These are phyloP conservation scores for Drosophila helvetica DNA, from an alignment of 2,888 invertebrate species.

Conservation along the genomic window DNA sequence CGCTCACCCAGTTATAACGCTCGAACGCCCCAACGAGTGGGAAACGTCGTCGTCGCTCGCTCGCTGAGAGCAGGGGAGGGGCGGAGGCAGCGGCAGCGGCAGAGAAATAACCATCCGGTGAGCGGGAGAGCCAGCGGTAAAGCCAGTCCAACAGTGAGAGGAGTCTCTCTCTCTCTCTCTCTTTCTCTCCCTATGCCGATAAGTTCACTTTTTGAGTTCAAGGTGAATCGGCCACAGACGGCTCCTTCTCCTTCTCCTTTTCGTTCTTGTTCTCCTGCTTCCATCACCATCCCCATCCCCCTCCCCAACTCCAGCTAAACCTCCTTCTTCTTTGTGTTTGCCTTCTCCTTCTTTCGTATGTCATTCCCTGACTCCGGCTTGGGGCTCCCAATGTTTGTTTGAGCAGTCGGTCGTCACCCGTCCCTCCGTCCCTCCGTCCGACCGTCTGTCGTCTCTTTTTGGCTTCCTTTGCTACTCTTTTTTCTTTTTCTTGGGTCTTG, in stretches of 20 bases:
- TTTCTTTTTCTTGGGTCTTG: slow-evolving; percentile 21
- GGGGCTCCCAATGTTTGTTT: slow-evolving; percentile 27
- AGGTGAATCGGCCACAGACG: slow-evolving; percentile 66
- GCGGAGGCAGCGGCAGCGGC: slow-evolving; percentile 23
- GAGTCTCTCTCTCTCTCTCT: slow-evolving; percentile 16
- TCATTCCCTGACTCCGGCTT: slow-evolving; percentile 43
- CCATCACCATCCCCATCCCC: too few species aligned
- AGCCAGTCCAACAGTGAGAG: slow-evolving; percentile 14
- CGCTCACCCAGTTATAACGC: slow-evolving; percentile 44
- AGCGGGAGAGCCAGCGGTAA: slow-evolving; percentile 26
- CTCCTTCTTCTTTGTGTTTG: slow-evolving; percentile 8
- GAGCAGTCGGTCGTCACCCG: neutral
- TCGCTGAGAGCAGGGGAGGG: neutral
- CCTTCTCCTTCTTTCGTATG: slow-evolving; percentile 43
- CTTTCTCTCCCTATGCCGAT: slow-evolving; percentile 37
- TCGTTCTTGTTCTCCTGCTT: too few species aligned
- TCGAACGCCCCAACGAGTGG: slow-evolving; percentile 49
- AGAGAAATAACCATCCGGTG: slow-evolving; percentile 29
- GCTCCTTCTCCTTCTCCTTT: slow-evolving; percentile 20
- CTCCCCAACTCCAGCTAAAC: slow-evolving; percentile 10
- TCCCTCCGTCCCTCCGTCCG: too few species aligned
- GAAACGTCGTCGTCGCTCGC: slow-evolving; percentile 1
- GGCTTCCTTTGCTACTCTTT: slow-evolving; percentile 24
- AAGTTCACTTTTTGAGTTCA: slow-evolving; percentile 77
- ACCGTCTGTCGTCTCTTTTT: slow-evolving; percentile 6